Evolutionary conservation across 2,888 invertebrate genomes (phyloP).

Genomic region (Ophion costatus): DNA sequence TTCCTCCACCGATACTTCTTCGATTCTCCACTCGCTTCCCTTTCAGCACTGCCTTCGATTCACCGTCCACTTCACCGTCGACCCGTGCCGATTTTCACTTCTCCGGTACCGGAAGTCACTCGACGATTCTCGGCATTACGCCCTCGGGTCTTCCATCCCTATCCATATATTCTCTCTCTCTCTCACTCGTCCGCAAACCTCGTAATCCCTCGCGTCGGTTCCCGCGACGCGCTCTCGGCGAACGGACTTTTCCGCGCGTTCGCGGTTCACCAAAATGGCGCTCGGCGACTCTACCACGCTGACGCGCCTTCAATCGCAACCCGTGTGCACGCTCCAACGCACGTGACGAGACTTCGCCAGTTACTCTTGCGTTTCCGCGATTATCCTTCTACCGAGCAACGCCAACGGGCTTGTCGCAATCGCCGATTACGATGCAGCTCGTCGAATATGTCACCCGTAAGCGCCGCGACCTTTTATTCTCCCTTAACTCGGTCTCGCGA

Average conservation of each 20-base stretch:
- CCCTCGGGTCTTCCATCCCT: background rate
- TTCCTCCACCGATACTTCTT: background rate
- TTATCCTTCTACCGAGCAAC: background rate
- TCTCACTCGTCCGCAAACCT: background rate
- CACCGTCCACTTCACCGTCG: too few species aligned
- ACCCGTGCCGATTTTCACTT: background rate
- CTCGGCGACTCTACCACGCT: background rate
- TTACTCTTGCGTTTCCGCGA: background rate
- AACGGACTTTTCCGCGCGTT: slow-evolving; percentile 24
- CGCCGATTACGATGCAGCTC: background rate
- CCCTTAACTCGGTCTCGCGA: background rate
- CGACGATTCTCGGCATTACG: background rate
- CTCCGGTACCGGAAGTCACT: background rate
- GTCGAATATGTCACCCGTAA: background rate
- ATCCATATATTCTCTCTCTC: background rate
- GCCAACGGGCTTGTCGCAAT: background rate
- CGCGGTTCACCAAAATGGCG: slow-evolving; percentile 52
- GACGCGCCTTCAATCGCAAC: background rate
- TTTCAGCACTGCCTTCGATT: background rate
- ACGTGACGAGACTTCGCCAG: slow-evolving; percentile 16
- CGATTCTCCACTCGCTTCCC: background rate
- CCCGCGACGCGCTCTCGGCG: background rate
- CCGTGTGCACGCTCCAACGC: background rate
- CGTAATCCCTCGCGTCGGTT: background rate
- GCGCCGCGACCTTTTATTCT: background rate